Evolutionary conservation across 2,888 invertebrate species (phyloP).

Genomic region (Scaptomyza polygonia): DNA sequence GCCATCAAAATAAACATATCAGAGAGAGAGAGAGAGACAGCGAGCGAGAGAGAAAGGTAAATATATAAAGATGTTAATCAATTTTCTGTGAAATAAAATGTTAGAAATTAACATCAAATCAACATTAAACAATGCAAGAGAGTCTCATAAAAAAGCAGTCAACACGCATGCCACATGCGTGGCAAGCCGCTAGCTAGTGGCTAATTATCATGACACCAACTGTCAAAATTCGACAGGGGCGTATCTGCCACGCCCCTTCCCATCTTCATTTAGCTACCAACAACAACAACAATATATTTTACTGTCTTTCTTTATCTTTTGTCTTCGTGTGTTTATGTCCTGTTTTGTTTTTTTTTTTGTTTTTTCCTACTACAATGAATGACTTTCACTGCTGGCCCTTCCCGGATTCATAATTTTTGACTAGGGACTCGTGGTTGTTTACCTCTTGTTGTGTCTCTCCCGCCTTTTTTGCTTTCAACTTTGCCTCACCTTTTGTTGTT

Average conservation of each 20-base stretch:
- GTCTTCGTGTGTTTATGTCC: constrained; percentile 40
- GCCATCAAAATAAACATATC: too few relatives aligned
- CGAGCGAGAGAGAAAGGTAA: constrained; percentile 45
- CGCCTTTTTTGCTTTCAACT: constrained; percentile 12
- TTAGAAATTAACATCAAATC: constrained; percentile 74
- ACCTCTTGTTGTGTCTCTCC: background rate
- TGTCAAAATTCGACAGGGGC: constrained; percentile 56
- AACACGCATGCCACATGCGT: constrained; percentile 63
- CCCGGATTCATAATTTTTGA: constrained; percentile 12
- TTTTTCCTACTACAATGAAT: constrained; percentile 29
- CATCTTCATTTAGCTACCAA: constrained; percentile 30
- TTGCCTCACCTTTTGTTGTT: constrained; percentile 54
- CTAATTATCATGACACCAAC: constrained; percentile 80
- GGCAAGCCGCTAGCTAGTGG: constrained; percentile 35
- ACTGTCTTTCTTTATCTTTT: constrained; percentile 11
- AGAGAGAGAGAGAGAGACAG: background rate
- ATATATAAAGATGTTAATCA: constrained; percentile 74
- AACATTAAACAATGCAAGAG: constrained; percentile 73
- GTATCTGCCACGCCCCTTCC: constrained; percentile 62
- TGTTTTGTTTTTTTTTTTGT: constrained; percentile 5
- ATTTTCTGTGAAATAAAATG: constrained; percentile 74
- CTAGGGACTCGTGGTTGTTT: background rate
- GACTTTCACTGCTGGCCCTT: constrained; percentile 65
- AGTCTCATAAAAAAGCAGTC: constrained; percentile 63
- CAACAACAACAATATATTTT: background rate